Evolutionary conservation across 2,888 invertebrate species (phyloP).

Genomic region (Onthophagus sagittarius): DNA sequence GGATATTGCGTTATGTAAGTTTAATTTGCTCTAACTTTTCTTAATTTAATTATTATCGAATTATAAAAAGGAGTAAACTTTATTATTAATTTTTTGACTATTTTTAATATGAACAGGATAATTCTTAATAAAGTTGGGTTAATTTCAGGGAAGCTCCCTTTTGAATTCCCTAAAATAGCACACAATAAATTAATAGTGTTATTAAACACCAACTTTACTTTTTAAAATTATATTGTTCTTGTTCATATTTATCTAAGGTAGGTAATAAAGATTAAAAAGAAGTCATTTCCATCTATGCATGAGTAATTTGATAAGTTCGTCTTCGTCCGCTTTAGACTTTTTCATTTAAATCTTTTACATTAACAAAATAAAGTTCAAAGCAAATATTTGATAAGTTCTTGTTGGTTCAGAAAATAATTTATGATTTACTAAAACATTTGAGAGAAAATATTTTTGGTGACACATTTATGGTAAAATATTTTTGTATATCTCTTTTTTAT

Average conservation of each 20-base stretch:
- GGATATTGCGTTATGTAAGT: constrained; percentile 81
- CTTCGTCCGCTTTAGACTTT: background rate
- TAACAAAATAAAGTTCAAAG: background rate
- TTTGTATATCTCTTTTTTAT: constrained; percentile 8
- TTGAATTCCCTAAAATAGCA: no score
- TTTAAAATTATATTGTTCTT: background rate
- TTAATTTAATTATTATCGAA: background rate
- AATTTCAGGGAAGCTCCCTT: no score
- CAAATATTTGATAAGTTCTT: no score
- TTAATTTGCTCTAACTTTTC: background rate
- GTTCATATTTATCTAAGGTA: background rate
- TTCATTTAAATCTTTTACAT: background rate
- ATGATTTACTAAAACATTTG: background rate
- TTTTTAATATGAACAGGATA: no score
- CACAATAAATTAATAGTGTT: no score
- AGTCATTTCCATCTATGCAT: background rate
- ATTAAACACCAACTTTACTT: background rate
- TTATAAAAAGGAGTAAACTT: no score
- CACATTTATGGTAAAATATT: background rate
- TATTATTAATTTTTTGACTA: no score
- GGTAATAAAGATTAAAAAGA: background rate
- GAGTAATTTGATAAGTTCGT: background rate
- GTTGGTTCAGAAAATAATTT: background rate
- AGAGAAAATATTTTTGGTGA: background rate
- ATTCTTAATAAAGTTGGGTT: no score